These are phyloP conservation scores for Nycticebus coucang DNA, from an alignment of 2,113 vertebrate genomes.

Conservation along the genomic window DNA sequence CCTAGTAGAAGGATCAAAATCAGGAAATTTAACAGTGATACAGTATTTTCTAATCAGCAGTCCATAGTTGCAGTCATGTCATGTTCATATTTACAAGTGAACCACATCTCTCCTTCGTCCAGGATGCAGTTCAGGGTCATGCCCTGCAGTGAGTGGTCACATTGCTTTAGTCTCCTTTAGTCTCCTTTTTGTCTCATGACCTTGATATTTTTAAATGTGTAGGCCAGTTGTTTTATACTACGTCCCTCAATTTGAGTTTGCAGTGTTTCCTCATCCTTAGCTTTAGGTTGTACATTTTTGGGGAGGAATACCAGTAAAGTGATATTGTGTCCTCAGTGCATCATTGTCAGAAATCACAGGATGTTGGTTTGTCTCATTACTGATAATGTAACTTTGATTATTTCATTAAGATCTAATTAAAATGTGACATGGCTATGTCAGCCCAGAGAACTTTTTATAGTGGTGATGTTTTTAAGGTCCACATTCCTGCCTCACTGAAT, in stretches of 20 bases:
- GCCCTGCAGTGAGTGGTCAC: not conserved
- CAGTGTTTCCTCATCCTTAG: not conserved
- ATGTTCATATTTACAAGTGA: not conserved
- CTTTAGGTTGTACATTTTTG: not conserved
- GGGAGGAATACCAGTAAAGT: not conserved
- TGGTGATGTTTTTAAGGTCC: not conserved
- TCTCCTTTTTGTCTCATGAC: not conserved
- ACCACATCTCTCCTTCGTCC: not conserved
- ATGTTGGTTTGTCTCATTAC: not conserved
- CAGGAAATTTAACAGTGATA: not conserved
- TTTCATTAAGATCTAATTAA: not conserved
- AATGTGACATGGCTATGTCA: not conserved
- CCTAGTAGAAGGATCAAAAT: not conserved
- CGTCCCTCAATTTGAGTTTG: not conserved
- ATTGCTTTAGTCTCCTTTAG: not conserved
- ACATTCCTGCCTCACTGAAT: not conserved
- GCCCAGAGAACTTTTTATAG: not conserved
- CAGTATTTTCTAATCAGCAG: not conserved
- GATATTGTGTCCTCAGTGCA: not conserved
- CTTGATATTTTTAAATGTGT: not conserved
- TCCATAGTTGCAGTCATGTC: not conserved
- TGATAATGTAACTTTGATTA: not conserved
- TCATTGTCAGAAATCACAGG: not conserved
- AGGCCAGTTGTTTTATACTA: not conserved
- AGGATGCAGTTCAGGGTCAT: not conserved